phyloP scores from a whole-genome alignment of 1,140 invertebrate genomes.

The Camponotus pennsylvanicus region DNA sequence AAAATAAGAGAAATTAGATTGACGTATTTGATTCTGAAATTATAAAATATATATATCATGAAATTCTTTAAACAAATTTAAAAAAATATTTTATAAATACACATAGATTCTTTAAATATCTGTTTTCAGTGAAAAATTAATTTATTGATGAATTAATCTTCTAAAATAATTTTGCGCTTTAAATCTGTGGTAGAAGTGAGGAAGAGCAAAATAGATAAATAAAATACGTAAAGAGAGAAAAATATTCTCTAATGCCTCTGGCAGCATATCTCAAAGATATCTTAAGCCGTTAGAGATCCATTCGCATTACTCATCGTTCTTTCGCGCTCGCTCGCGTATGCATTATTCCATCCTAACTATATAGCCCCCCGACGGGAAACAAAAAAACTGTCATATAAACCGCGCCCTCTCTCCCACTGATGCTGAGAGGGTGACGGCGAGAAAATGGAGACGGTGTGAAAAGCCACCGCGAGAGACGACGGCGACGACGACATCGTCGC shows the following conservation, averaged over 20 bases:
- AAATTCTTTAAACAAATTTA: background rate
- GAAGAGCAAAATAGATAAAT: background rate
- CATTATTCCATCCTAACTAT: slow-evolving; percentile 58
- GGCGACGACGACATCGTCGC: slow-evolving; percentile 11
- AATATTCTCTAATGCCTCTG: slow-evolving; percentile 11
- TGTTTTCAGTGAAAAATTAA: background rate
- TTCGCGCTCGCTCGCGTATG: slow-evolving; percentile 41
- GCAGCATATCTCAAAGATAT: slow-evolving; percentile 30
- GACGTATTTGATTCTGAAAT: background rate
- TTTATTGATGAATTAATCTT: background rate
- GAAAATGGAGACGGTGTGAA: slow-evolving; percentile 69
- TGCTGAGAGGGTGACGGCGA: slow-evolving; percentile 50
- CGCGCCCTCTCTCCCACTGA: slow-evolving; percentile 45
- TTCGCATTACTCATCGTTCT: slow-evolving; percentile 60
- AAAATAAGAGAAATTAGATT: background rate
- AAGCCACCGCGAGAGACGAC: slow-evolving; percentile 61
- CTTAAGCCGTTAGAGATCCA: slow-evolving; percentile 42
- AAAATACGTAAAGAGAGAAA: slow-evolving; percentile 29
- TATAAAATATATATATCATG: background rate
- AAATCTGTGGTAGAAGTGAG: background rate
- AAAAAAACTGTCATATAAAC: slow-evolving; percentile 66
- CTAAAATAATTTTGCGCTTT: background rate
- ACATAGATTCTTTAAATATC: background rate
- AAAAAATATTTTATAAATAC: background rate
- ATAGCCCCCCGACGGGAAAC: slow-evolving; percentile 41